A percentile compares a stretch with the other conserved stretches of the same genome.
These are phyloP conservation scores for Jacana jacana DNA, from an alignment of 2,113 vertebrate genomes.

Conservation along the genomic window DNA sequence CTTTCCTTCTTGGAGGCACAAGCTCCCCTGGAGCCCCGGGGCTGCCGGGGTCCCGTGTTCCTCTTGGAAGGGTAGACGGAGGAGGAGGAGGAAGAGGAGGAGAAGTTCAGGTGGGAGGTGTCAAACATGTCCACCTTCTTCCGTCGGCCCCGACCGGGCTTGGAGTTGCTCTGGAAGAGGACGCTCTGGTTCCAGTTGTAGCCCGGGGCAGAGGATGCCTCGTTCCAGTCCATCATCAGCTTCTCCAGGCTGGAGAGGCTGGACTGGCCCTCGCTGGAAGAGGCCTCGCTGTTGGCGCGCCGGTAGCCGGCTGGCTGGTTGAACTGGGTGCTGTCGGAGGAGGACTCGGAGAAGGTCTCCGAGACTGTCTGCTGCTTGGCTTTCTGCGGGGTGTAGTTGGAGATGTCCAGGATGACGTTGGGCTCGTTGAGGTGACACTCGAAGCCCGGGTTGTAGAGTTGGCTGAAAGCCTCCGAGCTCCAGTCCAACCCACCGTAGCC, in stretches of 20 bases:
- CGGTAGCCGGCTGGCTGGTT: constrained; percentile 81
- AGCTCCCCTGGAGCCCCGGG: constrained; percentile 86
- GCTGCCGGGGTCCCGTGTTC: constrained; percentile 84
- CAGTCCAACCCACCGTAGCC: constrained; percentile 83
- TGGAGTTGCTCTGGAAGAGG: constrained; percentile 93
- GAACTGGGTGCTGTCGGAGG: constrained; percentile 95
- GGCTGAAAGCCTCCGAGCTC: constrained; percentile 86
- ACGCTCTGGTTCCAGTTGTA: constrained; percentile 99
- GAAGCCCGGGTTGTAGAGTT: constrained; percentile 87
- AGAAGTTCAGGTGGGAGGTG: constrained; percentile 81
- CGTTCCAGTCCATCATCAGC: constrained; percentile 99
- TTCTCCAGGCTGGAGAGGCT: constrained; percentile 98
- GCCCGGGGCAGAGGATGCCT: constrained; percentile 89
- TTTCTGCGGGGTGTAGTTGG: constrained; percentile 98
- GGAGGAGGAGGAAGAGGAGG: constrained; percentile 86
- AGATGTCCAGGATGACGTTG: constrained; percentile 98
- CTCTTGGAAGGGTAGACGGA: constrained; percentile 89
- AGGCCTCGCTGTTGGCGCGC: constrained; percentile 84
- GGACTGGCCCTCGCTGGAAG: constrained; percentile 86
- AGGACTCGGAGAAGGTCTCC: constrained; percentile 93
- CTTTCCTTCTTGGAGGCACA: constrained; percentile 90
- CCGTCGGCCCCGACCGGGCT: constrained; percentile 89
- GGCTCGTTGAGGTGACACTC: constrained; percentile 93
- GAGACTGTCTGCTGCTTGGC: constrained; percentile 90
- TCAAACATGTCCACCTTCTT: constrained; percentile 93